These are phyloP conservation scores for Chaetophractus vellerosus DNA, from an alignment of 2,797 vertebrate genomes.

Conservation along the genomic window DNA sequence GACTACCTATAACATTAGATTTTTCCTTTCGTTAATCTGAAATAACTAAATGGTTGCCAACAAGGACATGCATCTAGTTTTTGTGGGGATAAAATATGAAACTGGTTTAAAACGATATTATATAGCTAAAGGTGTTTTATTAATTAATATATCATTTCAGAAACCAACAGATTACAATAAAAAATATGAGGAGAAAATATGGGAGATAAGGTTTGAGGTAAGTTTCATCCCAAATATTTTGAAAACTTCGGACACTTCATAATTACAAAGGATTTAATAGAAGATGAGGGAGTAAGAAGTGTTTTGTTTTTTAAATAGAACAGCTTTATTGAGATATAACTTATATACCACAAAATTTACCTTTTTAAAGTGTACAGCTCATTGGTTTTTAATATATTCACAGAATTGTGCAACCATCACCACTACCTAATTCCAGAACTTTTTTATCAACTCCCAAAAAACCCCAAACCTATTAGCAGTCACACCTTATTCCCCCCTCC, in stretches of 20 bases:
- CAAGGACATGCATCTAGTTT: constrained; percentile 13
- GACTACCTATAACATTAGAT: constrained; percentile 39
- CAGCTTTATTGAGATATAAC: constrained; percentile 21
- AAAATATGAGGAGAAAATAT: constrained; percentile 84
- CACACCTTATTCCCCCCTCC: background rate
- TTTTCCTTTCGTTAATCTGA: constrained; percentile 56
- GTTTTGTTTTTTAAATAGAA: constrained; percentile 5
- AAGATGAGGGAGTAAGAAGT: background rate
- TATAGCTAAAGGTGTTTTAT: constrained; percentile 36
- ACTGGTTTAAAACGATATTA: background rate
- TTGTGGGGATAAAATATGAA: constrained; percentile 55
- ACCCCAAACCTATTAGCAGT: background rate
- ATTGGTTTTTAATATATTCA: constrained; percentile 18
- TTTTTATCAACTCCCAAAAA: background rate
- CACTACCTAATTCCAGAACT: constrained; percentile 42
- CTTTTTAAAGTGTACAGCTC: constrained; percentile 1
- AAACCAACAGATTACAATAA: constrained; percentile 73
- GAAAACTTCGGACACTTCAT: constrained; percentile 16
- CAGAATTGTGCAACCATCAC: background rate
- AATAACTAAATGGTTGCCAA: constrained; percentile 26
- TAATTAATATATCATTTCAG: constrained; percentile 81
- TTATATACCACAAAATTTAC: constrained; percentile 6
- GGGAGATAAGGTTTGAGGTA: constrained; percentile 88
- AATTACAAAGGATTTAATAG: constrained; percentile 21
- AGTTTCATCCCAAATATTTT: constrained; percentile 63